Base-by-base conservation (phyloP, 2,113 vertebrate species). In the Chlorocebus sabaeus region DNA sequence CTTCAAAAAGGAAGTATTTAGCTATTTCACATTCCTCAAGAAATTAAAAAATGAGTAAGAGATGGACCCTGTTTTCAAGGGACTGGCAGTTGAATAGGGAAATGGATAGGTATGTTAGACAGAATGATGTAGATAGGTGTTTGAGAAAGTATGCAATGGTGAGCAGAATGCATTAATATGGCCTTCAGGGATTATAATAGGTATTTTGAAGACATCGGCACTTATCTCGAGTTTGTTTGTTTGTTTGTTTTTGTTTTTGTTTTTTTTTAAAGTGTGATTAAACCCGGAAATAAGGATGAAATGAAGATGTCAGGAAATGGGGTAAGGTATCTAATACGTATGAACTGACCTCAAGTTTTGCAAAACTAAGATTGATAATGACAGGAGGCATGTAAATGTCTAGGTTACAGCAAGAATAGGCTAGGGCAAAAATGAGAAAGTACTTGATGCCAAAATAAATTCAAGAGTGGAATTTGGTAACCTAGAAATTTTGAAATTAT, bases 91-190 rank as follows among this genome's bases (percentile, higher is more conserved):
- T 85, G 35, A 79, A 12, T 5, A 16, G 16, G 50, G 52, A 84
- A 70, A 76, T 50, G 8, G 27, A 17, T 40, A 68, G 40, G 45
- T 40, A 9, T 78, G 6, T 82, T 75, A 59, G 35, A 79, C 5
- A 4, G 0, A 14, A 38, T 22, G 1, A 78, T 55, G 0, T 27
- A 12, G 0, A 16, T 11, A 11, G 11, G 30, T 83, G 17, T 11
- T 14, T 52, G 12, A 93, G 59, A 83, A 82, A 6, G 0, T 67
- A 6, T 4, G 2, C 3, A 32, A 0, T 32, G 3, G 6, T 35
- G 8, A 25, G 20, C 3, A 5, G 2, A 45, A 35, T 8, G 25
- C 10, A 67, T 27, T 68, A 25, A 11, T 35, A 27, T 23, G 12
- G 1, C 17, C 78, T 82, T 70, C 35, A 78, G 81, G 40, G 3